phyloP scores from a whole-genome alignment of 2,797 vertebrate genomes.

The Chromobotia macracanthus region DNA sequence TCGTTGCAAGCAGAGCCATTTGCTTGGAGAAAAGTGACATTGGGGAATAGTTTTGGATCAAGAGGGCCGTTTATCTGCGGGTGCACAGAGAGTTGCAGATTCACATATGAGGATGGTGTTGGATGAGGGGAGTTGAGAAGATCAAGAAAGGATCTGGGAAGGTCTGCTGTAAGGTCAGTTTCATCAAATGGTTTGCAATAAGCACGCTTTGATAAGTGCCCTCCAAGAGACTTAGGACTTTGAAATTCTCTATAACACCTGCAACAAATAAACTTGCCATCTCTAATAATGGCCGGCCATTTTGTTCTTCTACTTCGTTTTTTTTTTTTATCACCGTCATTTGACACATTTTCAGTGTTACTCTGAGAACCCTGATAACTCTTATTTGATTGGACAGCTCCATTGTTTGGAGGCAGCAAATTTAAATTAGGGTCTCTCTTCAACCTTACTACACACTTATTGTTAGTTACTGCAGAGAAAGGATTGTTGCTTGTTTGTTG shows the following conservation, averaged over 20 bases:
- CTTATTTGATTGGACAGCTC: conserved; percentile 20
- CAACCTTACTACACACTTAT: conserved; percentile 51
- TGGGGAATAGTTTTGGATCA: conserved; percentile 75
- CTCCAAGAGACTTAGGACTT: conserved; percentile 93
- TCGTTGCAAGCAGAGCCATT: conserved; percentile 69
- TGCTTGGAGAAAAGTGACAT: conserved; percentile 76
- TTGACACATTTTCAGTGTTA: conserved; percentile 22
- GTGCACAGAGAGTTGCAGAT: conserved; percentile 79
- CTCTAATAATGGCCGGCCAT: conserved; percentile 92
- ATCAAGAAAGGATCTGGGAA: conserved; percentile 86
- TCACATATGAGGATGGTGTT: conserved; percentile 66
- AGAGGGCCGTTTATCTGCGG: conserved; percentile 75
- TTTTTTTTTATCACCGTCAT: conserved; percentile 56
- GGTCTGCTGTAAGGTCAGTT: conserved; percentile 81
- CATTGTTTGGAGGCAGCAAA: conserved; percentile 41
- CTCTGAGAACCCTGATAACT: conserved; percentile 37
- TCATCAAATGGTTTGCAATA: conserved; percentile 89
- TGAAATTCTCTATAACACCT: conserved; percentile 90
- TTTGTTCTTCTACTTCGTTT: conserved; percentile 87
- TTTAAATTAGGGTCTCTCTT: conserved; percentile 53
- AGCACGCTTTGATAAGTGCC: conserved; percentile 92
- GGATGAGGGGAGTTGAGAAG: conserved; percentile 89
- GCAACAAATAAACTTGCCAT: conserved; percentile 94
- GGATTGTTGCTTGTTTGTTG: conserved; percentile 59
- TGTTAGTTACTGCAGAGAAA: conserved; percentile 41